Conservation (phyloP, 2,888 invertebrate genomes). For the Cryptophagus acutangulus region DNA sequence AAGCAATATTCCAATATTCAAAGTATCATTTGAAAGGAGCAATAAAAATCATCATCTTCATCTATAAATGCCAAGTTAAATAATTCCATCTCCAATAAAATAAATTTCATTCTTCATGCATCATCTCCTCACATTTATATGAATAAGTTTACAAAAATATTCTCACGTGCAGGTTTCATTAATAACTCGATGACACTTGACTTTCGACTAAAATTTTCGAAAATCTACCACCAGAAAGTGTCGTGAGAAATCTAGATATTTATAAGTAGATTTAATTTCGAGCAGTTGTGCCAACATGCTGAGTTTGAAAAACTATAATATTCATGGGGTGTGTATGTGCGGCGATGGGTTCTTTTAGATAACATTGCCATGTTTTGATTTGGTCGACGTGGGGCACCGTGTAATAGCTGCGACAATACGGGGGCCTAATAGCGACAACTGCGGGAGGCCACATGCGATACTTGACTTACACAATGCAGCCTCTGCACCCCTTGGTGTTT, state of each 20-base stretch:
- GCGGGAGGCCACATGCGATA: constrained; percentile 31
- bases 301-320: constrained; percentile 21
- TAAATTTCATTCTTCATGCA: too few relatives aligned
- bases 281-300: constrained; percentile 27
- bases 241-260: constrained; percentile 29
- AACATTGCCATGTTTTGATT: constrained; percentile 28
- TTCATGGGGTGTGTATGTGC: constrained; percentile 11
- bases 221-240: constrained; percentile 8
- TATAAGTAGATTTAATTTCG: too few relatives aligned
- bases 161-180: not conserved
- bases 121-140: too few relatives aligned
- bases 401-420: constrained; percentile 32
- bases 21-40: too few relatives aligned
- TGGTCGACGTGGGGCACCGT: constrained; percentile 27
- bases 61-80: too few relatives aligned
- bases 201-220: not conserved
- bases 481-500: constrained; percentile 9
- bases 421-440: constrained; percentile 21
- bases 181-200: constrained; percentile 2
- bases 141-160: too few relatives aligned
- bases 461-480: constrained; percentile 27
- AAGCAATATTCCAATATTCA: too few relatives aligned
- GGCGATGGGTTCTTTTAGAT: constrained; percentile 28
- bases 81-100: too few relatives aligned
- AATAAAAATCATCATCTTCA: too few relatives aligned